A percentile compares a stretch with the other conserved stretches of the same genome.
phyloP scores from a whole-genome alignment of 1,140 invertebrate genomes.

The Rhyzopertha dominica region DNA sequence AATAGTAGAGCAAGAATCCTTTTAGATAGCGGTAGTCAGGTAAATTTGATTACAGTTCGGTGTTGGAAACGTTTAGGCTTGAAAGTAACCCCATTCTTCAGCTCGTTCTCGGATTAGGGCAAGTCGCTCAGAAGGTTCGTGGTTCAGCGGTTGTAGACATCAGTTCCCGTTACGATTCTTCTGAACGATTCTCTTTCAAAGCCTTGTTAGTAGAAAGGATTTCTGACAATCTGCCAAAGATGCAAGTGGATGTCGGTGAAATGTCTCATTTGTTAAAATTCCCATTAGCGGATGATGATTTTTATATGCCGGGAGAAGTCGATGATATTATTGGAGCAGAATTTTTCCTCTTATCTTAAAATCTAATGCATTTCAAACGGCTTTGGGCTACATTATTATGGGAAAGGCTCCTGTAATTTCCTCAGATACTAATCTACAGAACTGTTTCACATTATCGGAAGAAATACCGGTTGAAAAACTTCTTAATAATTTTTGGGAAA shows the following conservation, averaged over 20 bases:
- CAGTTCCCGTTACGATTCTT: too few species aligned
- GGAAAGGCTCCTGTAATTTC: constrained; percentile 1
- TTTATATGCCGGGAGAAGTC: not conserved
- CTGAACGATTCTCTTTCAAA: too few species aligned
- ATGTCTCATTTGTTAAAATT: too few species aligned
- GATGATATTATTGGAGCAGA: constrained; percentile 4
- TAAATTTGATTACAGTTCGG: constrained; percentile 2
- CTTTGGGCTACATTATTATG: constrained; percentile 5
- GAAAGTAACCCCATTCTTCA: not conserved
- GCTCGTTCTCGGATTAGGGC: not conserved
- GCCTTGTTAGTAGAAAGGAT: too few species aligned
- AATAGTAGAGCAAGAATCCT: not conserved
- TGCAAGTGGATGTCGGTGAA: too few species aligned
- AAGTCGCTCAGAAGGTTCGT: too few species aligned
- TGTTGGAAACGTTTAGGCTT: constrained; percentile 1
- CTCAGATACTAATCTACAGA: not conserved
- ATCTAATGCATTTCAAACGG: not conserved
- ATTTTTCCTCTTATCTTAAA: not conserved
- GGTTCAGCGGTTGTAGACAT: too few species aligned
- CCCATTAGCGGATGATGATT: too few species aligned
- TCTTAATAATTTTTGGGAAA: not conserved
- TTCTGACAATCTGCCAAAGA: too few species aligned
- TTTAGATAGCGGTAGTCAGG: constrained; percentile 3
- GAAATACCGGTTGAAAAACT: not conserved
- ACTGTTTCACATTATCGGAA: not conserved